These are phyloP conservation scores for Aphelocoma californica DNA, from an alignment of 2,797 vertebrate genomes.

Conservation along the genomic window DNA sequence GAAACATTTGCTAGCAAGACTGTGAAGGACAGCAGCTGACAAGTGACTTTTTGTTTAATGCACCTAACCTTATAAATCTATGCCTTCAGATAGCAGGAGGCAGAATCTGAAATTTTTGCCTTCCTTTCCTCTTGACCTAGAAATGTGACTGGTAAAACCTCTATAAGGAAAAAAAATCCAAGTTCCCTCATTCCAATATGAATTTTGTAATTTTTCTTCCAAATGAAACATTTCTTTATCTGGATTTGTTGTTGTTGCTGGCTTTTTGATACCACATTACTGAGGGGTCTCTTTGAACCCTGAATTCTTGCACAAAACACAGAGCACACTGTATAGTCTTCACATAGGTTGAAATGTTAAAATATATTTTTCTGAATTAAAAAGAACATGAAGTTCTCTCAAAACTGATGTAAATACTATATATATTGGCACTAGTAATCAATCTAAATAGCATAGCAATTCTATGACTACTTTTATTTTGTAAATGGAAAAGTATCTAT, in stretches of 20 bases:
- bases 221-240: background rate
- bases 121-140: background rate
- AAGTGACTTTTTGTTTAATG: background rate
- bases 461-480: background rate
- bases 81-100: background rate
- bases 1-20: background rate
- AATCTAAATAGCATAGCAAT: background rate
- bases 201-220: background rate
- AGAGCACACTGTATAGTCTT: background rate
- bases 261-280: background rate
- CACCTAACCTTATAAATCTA: background rate
- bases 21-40: background rate
- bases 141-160: background rate
- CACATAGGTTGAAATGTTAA: background rate
- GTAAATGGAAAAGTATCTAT: background rate
- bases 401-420: background rate
- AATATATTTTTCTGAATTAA: background rate
- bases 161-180: background rate
- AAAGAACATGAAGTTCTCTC: background rate
- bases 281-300: background rate
- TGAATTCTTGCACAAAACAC: background rate
- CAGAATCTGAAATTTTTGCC: background rate
- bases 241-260: background rate
- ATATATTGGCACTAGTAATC: background rate
- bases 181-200: background rate